Evolutionary conservation across 1,140 invertebrate genomes (phyloP).

Genomic region (Eulimnadia texana): DNA sequence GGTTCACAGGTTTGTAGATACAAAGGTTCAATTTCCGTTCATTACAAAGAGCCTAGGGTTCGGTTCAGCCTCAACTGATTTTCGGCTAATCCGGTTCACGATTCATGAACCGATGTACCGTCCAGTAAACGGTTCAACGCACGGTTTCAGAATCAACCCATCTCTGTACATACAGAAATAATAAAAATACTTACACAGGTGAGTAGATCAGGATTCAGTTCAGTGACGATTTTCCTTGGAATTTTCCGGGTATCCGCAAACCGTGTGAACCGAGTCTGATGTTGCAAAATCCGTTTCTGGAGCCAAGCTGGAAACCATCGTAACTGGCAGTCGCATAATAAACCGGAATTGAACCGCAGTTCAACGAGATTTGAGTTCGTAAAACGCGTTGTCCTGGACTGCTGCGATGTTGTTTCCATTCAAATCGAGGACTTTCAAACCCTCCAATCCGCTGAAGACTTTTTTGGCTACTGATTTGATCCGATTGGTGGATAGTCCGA

Average conservation of each 20-base stretch:
- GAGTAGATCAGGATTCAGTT: too few relatives aligned
- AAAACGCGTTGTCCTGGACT: conserved; percentile 64
- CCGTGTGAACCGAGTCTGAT: conserved; percentile 38
- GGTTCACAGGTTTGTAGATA: too few relatives aligned
- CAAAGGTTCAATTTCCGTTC: too few relatives aligned
- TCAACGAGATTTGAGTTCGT: conserved; percentile 26
- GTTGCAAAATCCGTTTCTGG: conserved; percentile 33
- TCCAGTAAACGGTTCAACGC: too few relatives aligned
- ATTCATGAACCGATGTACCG: too few relatives aligned
- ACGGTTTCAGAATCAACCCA: too few relatives aligned
- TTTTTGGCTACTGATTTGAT: conserved; percentile 73
- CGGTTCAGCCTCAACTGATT: too few relatives aligned
- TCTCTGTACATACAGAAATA: too few relatives aligned
- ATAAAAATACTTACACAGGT: too few relatives aligned
- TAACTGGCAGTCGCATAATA: conserved; percentile 72
- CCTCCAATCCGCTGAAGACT: conserved; percentile 59
- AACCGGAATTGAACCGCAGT: conserved; percentile 42
- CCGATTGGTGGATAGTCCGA: conserved; percentile 64
- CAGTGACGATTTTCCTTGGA: conserved; percentile 47
- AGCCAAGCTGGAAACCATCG: conserved; percentile 64
- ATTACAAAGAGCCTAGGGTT: too few relatives aligned
- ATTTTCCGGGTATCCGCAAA: conserved; percentile 60
- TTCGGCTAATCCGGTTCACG: too few relatives aligned
- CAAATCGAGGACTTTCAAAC: conserved; percentile 53
- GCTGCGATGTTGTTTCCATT: conserved; percentile 63